Percentiles rank a stretch among this genome's conserved stretches.
Conservation (phyloP, 2,113 vertebrate genomes). For the Eublepharis macularius region DNA sequence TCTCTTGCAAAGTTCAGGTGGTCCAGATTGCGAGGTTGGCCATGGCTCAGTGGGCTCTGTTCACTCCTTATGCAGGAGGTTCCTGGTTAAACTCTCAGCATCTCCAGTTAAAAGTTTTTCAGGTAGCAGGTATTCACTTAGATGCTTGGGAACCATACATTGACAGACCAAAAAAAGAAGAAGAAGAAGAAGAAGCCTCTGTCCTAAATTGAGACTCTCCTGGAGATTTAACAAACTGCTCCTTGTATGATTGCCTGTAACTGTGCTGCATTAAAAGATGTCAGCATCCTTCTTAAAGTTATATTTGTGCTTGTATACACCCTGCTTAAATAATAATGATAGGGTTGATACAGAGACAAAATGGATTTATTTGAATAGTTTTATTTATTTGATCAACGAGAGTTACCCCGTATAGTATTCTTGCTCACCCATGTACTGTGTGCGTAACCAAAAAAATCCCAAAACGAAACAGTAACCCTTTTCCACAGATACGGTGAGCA, state of each 20-base stretch:
- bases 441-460: not conserved
- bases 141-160: not conserved
- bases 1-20: not conserved
- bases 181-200: not conserved
- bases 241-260: not conserved
- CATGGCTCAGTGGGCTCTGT: not conserved
- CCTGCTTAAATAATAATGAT: not conserved
- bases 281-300: not conserved
- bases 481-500: not conserved
- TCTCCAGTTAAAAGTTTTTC: too few relatives aligned
- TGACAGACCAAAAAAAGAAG: too few relatives aligned
- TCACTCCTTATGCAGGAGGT: too few relatives aligned
- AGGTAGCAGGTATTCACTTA: too few relatives aligned
- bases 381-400: not conserved
- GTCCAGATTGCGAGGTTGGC: not conserved
- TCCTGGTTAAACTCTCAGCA: too few relatives aligned
- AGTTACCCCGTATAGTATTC: not conserved
- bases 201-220: not conserved
- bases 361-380: not conserved
- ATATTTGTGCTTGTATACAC: not conserved
- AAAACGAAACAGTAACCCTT: not conserved
- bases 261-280: not conserved
- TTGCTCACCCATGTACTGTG: not conserved
- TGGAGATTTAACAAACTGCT: not conserved
- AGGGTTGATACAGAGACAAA: not conserved